These are phyloP conservation scores for Hirtodrosophila alboralis DNA, from an alignment of 2,888 invertebrate species.

Conservation along the genomic window DNA sequence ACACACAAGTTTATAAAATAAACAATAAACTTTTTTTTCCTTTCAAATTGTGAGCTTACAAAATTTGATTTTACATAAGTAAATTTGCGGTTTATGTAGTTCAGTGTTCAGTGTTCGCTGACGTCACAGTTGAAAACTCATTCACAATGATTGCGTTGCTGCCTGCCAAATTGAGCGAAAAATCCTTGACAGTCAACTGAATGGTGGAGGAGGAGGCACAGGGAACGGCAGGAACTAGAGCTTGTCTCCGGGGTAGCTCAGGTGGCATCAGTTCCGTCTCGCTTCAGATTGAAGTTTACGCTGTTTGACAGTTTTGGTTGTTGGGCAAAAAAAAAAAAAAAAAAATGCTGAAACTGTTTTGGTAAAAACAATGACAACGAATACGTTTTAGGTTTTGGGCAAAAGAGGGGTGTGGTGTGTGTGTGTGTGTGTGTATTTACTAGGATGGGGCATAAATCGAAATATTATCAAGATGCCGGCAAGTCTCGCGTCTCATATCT, in stretches of 20 bases:
- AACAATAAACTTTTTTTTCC: too few species aligned
- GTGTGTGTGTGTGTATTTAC: too few species aligned
- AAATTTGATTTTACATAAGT: slow-evolving; percentile 4
- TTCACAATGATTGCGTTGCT: slow-evolving; percentile 56
- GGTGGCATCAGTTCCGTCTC: slow-evolving; percentile 78
- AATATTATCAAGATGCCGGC: slow-evolving; percentile 77
- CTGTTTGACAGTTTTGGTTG: slow-evolving; percentile 67
- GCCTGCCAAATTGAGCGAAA: slow-evolving; percentile 76
- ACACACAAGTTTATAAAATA: too few species aligned
- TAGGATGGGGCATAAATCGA: slow-evolving; percentile 76
- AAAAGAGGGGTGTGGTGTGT: not conserved
- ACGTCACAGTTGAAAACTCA: slow-evolving; percentile 63
- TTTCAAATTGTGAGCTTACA: not conserved
- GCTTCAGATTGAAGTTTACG: slow-evolving; percentile 79
- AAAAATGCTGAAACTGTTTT: slow-evolving; percentile 51
- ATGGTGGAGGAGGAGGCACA: not conserved
- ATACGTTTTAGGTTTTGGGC: slow-evolving; percentile 13
- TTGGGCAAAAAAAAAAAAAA: slow-evolving; percentile 59
- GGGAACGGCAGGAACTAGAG: not conserved
- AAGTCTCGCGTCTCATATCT: slow-evolving; percentile 54
- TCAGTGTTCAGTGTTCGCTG: slow-evolving; percentile 27
- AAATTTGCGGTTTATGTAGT: slow-evolving; percentile 6
- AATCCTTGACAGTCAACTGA: slow-evolving; percentile 61
- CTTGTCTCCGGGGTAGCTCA: slow-evolving; percentile 34
- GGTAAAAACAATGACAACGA: slow-evolving; percentile 47